Evolutionary conservation across 2,888 invertebrate genomes (phyloP).

Genomic region (Epicampocera succincta): DNA sequence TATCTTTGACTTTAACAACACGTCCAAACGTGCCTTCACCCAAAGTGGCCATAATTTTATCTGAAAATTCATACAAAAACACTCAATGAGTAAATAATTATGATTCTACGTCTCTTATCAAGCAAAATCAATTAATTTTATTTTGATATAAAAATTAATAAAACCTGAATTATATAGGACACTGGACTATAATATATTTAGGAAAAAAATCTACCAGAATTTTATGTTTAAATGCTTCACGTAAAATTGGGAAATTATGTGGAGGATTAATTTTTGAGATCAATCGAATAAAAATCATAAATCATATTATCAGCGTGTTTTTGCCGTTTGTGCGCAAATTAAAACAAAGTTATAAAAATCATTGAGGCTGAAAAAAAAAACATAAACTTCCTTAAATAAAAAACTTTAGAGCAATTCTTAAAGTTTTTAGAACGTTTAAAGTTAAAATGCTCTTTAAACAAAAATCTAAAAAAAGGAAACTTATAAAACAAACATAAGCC

Average conservation of each 20-base stretch:
- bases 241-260: conserved; percentile 27
- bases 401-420: not conserved
- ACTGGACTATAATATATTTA: conserved; percentile 50
- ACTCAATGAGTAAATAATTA: conserved; percentile 56
- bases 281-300: conserved; percentile 12
- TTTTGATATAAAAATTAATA: conserved; percentile 61
- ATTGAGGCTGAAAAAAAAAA: no score
- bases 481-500: no score
- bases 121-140: conserved; percentile 42
- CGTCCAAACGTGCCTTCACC: conserved; percentile 99
- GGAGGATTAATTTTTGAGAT: not conserved
- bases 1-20: conserved; percentile 99
- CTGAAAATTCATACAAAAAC: conserved; percentile 88
- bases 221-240: conserved; percentile 33
- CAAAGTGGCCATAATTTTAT: conserved; percentile 98
- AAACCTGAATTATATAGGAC: conserved; percentile 66
- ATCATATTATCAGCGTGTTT: conserved; percentile 30
- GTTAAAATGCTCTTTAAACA: conserved; percentile 9
- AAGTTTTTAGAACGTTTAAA: not conserved
- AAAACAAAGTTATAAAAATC: not conserved
- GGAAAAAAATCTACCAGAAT: conserved; percentile 44
- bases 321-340: not conserved
- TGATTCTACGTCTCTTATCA: conserved; percentile 18
- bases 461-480: no score
- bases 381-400: no score